These are phyloP conservation scores for Rhipidura dahli DNA, from an alignment of 2,113 vertebrate genomes.

Conservation along the genomic window DNA sequence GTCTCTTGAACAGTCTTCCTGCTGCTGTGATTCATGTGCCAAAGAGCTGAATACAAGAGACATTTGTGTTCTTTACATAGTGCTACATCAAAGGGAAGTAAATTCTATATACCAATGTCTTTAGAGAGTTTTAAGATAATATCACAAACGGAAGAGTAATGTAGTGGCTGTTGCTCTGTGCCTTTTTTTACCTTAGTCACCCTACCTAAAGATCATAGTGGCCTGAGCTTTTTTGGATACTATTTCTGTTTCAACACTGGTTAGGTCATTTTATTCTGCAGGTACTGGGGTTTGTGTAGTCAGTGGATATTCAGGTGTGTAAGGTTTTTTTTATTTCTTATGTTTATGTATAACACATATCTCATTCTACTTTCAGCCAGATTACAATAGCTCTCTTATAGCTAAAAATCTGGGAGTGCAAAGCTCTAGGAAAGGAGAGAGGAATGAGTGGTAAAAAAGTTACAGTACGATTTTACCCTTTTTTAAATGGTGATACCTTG, in stretches of 20 bases:
- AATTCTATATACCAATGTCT: not conserved
- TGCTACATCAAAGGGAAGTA: not conserved
- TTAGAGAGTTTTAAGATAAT: not conserved
- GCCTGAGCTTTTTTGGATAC: not conserved
- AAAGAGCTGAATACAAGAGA: not conserved
- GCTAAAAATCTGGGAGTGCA: not conserved
- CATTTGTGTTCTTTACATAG: not conserved
- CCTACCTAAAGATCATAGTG: not conserved
- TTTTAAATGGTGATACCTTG: not conserved
- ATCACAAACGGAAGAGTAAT: not conserved
- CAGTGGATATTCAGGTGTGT: not conserved
- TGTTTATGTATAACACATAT: not conserved
- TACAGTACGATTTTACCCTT: not conserved
- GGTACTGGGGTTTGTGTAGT: not conserved
- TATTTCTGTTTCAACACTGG: not conserved
- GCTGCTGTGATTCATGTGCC: not conserved
- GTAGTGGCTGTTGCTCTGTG: not conserved
- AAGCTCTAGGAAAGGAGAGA: not conserved
- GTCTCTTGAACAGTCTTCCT: not conserved
- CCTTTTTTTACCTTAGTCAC: not conserved
- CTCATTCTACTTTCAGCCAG: not conserved
- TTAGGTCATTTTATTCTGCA: not conserved
- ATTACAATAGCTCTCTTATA: not conserved
- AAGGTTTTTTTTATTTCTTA: not conserved
- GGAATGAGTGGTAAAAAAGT: not conserved